Evolutionary conservation across 1,140 invertebrate genomes (phyloP), one percentile per base, ranked within the genome.

Genomic region (Bilobella aurantiaca): DNA sequence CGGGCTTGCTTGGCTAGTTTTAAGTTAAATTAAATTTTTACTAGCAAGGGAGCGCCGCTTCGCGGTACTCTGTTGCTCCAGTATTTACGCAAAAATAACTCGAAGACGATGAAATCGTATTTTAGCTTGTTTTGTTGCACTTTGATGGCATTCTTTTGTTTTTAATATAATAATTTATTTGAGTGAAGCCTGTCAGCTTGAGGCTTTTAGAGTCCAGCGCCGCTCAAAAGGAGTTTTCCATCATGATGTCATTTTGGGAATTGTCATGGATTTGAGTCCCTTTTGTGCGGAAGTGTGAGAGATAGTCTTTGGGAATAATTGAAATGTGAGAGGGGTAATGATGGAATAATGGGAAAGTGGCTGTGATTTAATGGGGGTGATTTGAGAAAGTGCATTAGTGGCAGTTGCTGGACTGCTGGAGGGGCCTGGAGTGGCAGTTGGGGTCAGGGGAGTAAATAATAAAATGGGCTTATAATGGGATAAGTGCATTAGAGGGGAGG

Each of bases 401-500:
- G 49, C 25, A 25, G 49, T 56, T 56, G 49, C 5, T n/a, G 12
- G 12, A 56, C 23, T n/a, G 25, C 8, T 8, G 29, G 21, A n/a
- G 25, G 49, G 14, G 23, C n/a, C n/a, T n/a, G n/a, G n/a, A 25
- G 23, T 16, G 49, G 21, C 49, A n/a, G n/a, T n/a, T 5, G 29
- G 30, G 57, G 29, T 28, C 57, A 58, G 3, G 25, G n/a, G 57
- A 58, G 29, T 58, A 58, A 31, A 58, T 58, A 58, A 58, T 29
- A 58, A 58, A 12, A 27, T 58, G 64, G 68, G 63, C 65, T 68
- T 69, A 72, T 72, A 72, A 72, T 72, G 66, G 71, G 67, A 68
- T 72, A 72, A 72, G 58, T 72, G 68, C 71, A 72, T 72, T 72
- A 72, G 37, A 64, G 58, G 67, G 62, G 47, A 53, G 59, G 61